phyloP scores from a whole-genome alignment of 1,140 invertebrate genomes.

The Neodiprion virginianus region DNA sequence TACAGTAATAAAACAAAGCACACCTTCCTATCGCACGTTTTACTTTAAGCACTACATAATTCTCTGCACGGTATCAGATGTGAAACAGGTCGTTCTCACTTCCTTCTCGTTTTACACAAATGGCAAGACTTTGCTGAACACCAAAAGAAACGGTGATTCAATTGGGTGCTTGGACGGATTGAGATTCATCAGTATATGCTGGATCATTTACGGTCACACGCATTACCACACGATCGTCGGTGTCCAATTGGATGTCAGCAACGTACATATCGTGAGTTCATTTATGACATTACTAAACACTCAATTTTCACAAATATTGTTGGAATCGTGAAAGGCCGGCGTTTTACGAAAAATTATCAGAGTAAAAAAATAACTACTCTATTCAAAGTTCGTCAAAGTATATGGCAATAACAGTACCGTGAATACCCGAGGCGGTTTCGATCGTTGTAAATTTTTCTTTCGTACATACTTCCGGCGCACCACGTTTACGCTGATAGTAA shows the following conservation, averaged over 20 bases:
- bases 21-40: background rate
- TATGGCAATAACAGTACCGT: too few species aligned
- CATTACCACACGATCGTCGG: conserved; percentile 38
- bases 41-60: too few species aligned
- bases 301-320: too few species aligned
- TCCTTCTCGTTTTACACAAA: conserved; percentile 62
- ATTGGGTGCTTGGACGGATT: conserved; percentile 63
- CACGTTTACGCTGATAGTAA: too few species aligned
- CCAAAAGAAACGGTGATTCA: conserved; percentile 36
- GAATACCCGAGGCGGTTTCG: too few species aligned
- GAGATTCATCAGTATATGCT: conserved; percentile 61
- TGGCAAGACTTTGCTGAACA: conserved; percentile 51
- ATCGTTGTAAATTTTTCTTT: too few species aligned
- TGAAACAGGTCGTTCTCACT: conserved; percentile 29
- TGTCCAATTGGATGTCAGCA: conserved; percentile 39
- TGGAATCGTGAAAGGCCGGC: too few species aligned
- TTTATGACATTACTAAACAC: too few species aligned
- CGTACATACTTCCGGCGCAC: too few species aligned
- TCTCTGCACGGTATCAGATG: conserved; percentile 15
- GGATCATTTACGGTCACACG: conserved; percentile 64
- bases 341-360: too few species aligned
- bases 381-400: too few species aligned
- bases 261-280: conserved; percentile 35
- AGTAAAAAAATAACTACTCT: too few species aligned
- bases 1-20: background rate